Evolutionary conservation across 1,140 invertebrate genomes (phyloP), one percentile per base, ranked within the genome.

Genomic region (Vanessa tameamea): DNA sequence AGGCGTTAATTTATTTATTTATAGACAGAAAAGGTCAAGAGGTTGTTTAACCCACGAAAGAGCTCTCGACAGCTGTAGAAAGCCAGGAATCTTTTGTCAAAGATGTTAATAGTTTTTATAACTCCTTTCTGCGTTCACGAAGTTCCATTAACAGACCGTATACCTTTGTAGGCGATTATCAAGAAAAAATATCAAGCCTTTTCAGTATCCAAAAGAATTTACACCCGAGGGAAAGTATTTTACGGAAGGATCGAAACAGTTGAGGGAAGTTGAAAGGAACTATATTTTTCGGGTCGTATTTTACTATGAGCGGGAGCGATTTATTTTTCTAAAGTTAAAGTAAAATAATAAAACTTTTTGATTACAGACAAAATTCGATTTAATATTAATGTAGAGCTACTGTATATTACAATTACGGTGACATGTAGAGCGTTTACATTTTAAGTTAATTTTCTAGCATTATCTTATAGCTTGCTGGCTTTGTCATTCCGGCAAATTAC

Each of bases 141-240:
- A 47, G 73, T 23, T 69, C 55, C 7, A 74, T 74, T 74, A 74
- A 69, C 72, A 69, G 53, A 50, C 66, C 65, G 66, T 74, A 64
- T 69, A 66, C 59, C 61, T 74, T 74, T 74, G 66, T 73, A 75
- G 72, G 69, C 70, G 69, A 79, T 78, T 80, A 80, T 31, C 57
- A 76, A 79, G 55, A 74, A 74, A 43, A 57, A 23, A 14, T 57
- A 57, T 57, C 53, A 57, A 65, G 66, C 73, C 75, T 78, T 76
- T 84, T 76, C 78, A 76, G 78, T 79, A 66, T 67, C 57, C 57
- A 76, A 82, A 77, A 78, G 73, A 75, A 77, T 79, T 82, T 79
- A 57, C 66, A 79, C 69, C 65, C 77, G 80, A 77, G 57, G 76
- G 72, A 80, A 81, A 85, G 80, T 82, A 85, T 82, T 81, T 83